These are phyloP conservation scores for Tachysurus fulvidraco DNA, from an alignment of 2,113 vertebrate genomes.

Conservation along the genomic window DNA sequence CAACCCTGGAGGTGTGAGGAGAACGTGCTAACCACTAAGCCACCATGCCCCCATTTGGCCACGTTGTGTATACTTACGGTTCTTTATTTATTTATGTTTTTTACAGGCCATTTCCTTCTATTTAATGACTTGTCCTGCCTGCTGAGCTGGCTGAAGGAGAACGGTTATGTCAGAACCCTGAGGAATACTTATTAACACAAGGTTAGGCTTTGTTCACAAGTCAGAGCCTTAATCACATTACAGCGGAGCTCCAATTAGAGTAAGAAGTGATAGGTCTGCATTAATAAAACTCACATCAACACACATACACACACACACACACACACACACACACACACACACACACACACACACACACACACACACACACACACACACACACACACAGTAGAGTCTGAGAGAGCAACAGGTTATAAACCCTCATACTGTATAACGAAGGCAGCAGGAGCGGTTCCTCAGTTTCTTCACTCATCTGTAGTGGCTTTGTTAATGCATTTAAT, in stretches of 20 bases:
- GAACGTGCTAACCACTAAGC: no score
- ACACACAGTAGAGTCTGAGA: background rate
- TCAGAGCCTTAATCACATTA: slow-evolving; percentile 46
- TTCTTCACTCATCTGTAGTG: background rate
- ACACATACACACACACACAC: background rate
- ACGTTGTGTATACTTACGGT: background rate
- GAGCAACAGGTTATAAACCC: background rate
- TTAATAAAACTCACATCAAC: slow-evolving; percentile 18
- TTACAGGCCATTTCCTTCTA: background rate
- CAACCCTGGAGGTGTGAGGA: no score
- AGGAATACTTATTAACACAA: slow-evolving; percentile 23
- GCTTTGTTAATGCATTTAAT: background rate
- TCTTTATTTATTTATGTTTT: no score
- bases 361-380: slow-evolving; percentile 5
- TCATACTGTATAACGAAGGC: no score
- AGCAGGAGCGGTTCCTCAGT: background rate
- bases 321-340: slow-evolving; percentile 1
- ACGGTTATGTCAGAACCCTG: background rate
- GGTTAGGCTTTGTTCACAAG: slow-evolving; percentile 40
- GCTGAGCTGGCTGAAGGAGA: background rate
- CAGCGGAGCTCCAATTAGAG: slow-evolving; percentile 41
- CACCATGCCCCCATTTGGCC: no score
- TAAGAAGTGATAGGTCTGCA: slow-evolving; percentile 25
- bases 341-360: background rate
- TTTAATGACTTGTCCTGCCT: background rate